phyloP scores from a whole-genome alignment of 1,140 invertebrate genomes.

The Neodiprion lecontei region DNA sequence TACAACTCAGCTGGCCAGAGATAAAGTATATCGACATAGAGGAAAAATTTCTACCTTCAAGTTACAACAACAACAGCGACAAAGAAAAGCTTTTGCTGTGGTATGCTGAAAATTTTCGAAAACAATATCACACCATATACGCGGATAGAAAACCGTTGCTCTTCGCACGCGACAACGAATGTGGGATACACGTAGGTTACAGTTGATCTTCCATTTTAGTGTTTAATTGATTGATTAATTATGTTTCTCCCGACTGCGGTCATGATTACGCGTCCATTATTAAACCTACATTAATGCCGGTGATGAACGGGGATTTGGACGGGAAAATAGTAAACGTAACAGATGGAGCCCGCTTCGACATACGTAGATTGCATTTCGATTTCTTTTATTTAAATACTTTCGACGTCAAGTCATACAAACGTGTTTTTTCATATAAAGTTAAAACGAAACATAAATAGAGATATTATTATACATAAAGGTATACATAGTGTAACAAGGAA shows the following conservation, averaged over 20 bases:
- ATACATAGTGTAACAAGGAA: conserved; percentile 28
- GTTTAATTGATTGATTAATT: background rate
- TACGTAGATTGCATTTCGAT: conserved; percentile 25
- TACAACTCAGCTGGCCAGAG: conserved; percentile 59
- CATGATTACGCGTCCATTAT: background rate
- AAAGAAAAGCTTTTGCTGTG: conserved; percentile 81
- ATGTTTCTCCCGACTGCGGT: background rate
- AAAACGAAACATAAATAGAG: conserved; percentile 39
- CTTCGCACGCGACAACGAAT: conserved; percentile 83
- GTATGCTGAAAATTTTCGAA: conserved; percentile 84
- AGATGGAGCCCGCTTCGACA: background rate
- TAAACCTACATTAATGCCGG: background rate
- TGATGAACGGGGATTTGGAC: too few species aligned
- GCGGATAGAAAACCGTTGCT: conserved; percentile 75
- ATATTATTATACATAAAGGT: conserved; percentile 16
- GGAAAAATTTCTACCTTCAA: conserved; percentile 69
- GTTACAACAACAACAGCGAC: conserved; percentile 74
- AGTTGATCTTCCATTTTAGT: background rate
- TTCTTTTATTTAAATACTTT: conserved; percentile 41
- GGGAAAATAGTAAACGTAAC: background rate
- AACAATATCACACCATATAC: conserved; percentile 75
- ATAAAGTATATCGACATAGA: conserved; percentile 35
- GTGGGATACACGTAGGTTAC: conserved; percentile 69
- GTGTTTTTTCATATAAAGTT: conserved; percentile 37
- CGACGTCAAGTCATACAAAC: conserved; percentile 42